Base-by-base conservation (phyloP, 1,140 invertebrate species). In the Manduca sexta region DNA sequence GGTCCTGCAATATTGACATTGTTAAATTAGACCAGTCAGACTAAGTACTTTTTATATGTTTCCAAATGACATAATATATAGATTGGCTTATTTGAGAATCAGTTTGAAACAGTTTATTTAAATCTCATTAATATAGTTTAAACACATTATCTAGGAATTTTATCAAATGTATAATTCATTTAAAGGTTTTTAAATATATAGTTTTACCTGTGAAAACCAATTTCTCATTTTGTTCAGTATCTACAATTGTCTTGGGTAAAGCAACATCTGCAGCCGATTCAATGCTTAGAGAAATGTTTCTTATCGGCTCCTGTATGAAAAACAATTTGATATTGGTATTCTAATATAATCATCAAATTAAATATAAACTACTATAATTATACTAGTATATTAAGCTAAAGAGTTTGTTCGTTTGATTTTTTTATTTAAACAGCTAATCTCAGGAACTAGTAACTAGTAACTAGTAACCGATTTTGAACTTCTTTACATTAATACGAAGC, bases 1-100 rank as follows among this genome's bases (percentile, higher is more conserved):
- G 94, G 92, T 0, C 93, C 93, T 90, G 21, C 66, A 67, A 40
- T 35, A 26, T 17, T 45, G 45, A 26, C 4, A 26, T 26, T 26
- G 21, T 26, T 26, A 5, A n/a, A n/a, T n/a, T n/a, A n/a, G n/a
- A n/a, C n/a, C n/a, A n/a, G n/a, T n/a, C n/a, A n/a, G n/a, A n/a
- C n/a, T n/a, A n/a, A n/a, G n/a, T n/a, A n/a, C n/a, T n/a, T n/a
- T n/a, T n/a, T n/a, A n/a, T n/a, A n/a, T n/a, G n/a, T 29, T 39
- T 46, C 46, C 2, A 42, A 10, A 43, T 38, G 39, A 45, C 7
- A 37, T n/a, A 13, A 11, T 37, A 37, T 10, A 37, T n/a, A 6
- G 7, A 11, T 37, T 37, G 35, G 6, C 0, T 11, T 1, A 1
- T 6, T 6, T 3, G 1, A n/a, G 13, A 11, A 37, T n/a, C 0